phyloP scores from a whole-genome alignment of 2,113 vertebrate species.

The crab-eating macaque (Macaca fascicularis) region T2T-MFA8v1.1 NC_088395.1:101820001-101820500 shows the following conservation, averaged over 20 bases:
- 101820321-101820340: not conserved
- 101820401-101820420: not conserved
- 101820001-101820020: not conserved
- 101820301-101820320: not conserved
- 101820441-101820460: not conserved
- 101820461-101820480: not conserved
- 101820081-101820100: not conserved
- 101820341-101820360: not conserved
- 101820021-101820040: not conserved
- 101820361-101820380: not conserved
- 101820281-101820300: not conserved
- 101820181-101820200: not conserved
- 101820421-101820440: not conserved
- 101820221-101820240: not conserved
- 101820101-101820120: not conserved
- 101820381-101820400: not conserved
- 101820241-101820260: not conserved
- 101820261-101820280: not conserved
- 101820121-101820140: not conserved
- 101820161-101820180: not conserved
- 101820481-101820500: not conserved
- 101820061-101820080: not conserved
- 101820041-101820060: not conserved
- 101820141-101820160: not conserved
- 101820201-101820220: not conserved